Evolutionary conservation across 2,113 vertebrate genomes (phyloP).

Genomic region (Galemys pyrenaicus): DNA sequence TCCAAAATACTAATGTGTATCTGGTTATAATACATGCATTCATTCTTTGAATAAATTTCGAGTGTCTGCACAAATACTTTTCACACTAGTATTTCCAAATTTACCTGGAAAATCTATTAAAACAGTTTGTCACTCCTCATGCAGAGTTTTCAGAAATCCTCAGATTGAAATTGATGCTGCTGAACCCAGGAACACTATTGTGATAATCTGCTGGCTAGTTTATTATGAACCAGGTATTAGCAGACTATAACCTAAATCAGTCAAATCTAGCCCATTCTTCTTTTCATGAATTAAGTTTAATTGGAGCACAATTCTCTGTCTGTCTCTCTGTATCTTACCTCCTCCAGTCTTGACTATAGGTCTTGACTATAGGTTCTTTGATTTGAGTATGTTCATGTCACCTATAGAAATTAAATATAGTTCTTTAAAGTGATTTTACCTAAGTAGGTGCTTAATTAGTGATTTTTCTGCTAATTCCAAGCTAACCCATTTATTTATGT

Average conservation of each 20-base stretch:
- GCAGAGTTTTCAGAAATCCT: neutral
- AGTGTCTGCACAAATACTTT: neutral
- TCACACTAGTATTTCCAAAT: neutral
- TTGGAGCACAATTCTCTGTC: neutral
- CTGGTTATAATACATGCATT: neutral
- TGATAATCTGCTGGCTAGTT: neutral
- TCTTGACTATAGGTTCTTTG: neutral
- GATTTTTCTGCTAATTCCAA: neutral
- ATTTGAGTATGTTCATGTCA: neutral
- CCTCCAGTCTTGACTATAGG: no score
- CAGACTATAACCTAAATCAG: neutral
- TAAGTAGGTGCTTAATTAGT: neutral
- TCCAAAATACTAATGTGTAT: neutral
- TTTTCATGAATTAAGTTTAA: neutral
- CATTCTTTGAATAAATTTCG: neutral
- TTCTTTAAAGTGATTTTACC: neutral
- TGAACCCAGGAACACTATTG: neutral
- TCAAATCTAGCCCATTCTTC: neutral
- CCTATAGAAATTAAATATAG: neutral
- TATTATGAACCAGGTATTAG: neutral
- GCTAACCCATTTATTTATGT: neutral
- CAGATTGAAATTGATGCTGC: fast-evolving
- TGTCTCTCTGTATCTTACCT: neutral
- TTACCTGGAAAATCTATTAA: neutral
- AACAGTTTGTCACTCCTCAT: neutral